These are phyloP conservation scores for Eulemur rubriventer DNA, from an alignment of 2,797 vertebrate genomes.

Conservation along the genomic window DNA sequence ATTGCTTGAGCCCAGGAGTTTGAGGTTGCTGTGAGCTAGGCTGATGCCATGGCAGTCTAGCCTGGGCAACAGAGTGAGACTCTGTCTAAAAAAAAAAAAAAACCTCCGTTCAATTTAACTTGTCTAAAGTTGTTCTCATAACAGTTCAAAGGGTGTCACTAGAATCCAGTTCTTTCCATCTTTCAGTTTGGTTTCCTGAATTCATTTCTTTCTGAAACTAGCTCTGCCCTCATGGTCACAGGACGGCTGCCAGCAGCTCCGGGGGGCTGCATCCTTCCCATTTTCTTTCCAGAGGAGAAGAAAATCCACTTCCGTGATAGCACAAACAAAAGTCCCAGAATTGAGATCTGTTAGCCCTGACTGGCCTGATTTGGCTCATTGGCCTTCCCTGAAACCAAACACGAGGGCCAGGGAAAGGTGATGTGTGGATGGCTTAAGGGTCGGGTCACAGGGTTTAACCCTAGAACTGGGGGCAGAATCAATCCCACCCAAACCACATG, in stretches of 20 bases:
- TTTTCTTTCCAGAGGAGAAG: slow-evolving; percentile 17
- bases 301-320: background rate
- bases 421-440: background rate
- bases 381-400: background rate
- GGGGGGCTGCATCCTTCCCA: background rate
- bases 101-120: background rate
- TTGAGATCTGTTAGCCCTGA: background rate
- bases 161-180: background rate
- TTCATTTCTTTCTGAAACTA: background rate
- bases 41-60: no score
- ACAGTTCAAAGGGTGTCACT: background rate
- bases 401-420: background rate
- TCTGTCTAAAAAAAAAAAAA: no score
- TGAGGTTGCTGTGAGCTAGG: no score
- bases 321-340: background rate
- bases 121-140: background rate
- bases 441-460: background rate
- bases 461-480: background rate
- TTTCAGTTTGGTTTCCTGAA: background rate
- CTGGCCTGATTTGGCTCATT: background rate
- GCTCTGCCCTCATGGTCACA: background rate
- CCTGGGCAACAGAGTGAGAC: no score
- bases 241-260: slow-evolving; percentile 14
- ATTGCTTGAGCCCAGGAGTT: no score
- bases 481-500: background rate